phyloP scores from a whole-genome alignment of 2,888 invertebrate genomes.

The Dolomedes plantarius region DNA sequence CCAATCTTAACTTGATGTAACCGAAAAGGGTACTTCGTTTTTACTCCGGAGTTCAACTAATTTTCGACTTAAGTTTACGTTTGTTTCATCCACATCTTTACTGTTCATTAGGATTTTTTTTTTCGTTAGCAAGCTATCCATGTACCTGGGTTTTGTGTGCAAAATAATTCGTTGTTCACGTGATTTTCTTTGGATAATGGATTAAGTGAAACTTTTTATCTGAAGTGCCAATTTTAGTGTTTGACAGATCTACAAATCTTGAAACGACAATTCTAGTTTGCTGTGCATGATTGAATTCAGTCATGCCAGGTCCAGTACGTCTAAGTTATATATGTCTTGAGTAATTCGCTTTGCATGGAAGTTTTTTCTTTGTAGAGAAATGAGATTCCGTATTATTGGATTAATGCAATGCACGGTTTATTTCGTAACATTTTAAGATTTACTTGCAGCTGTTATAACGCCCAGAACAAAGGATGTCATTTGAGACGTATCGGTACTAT shows the following conservation, averaged over 20 bases:
- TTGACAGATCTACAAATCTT: background rate
- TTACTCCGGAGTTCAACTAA: background rate
- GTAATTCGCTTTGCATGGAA: background rate
- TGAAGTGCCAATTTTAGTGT: background rate
- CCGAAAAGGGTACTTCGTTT: background rate
- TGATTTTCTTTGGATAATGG: background rate
- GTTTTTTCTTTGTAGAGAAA: too few species aligned
- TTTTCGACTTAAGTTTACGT: background rate
- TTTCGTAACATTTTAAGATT: too few species aligned
- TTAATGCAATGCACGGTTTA: too few species aligned
- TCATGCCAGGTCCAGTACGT: conserved; percentile 67
- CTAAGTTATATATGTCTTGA: background rate
- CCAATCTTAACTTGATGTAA: conserved; percentile 38
- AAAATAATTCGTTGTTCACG: too few species aligned
- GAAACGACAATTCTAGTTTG: background rate
- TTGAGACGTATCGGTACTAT: too few species aligned
- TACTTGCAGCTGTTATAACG: too few species aligned
- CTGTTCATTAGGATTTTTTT: background rate
- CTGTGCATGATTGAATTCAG: conserved; percentile 23
- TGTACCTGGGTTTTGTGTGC: background rate
- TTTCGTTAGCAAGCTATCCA: background rate
- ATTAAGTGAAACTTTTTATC: background rate
- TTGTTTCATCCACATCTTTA: background rate
- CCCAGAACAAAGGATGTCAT: too few species aligned
- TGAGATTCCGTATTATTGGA: too few species aligned